A percentile compares a stretch with the other conserved stretches of the same genome.
phyloP scores from a whole-genome alignment of 2,113 vertebrate genomes.

The Apodemus speciosus region DNA sequence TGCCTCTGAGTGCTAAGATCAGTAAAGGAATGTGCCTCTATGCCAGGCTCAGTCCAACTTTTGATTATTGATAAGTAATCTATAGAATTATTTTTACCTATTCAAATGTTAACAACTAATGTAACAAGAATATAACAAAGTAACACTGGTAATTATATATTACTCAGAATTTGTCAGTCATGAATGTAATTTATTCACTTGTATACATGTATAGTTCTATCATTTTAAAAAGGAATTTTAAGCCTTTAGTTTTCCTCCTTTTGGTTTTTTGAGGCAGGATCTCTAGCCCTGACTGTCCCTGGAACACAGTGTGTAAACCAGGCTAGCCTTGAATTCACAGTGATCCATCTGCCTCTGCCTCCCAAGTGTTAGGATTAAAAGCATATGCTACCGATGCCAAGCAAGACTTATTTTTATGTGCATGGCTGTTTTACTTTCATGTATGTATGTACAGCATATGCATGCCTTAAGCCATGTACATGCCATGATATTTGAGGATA shows the following conservation, averaged over 20 bases:
- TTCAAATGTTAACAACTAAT: background rate
- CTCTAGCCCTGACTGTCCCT: background rate
- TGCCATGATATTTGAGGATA: background rate
- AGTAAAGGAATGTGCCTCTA: background rate
- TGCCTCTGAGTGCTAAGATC: background rate
- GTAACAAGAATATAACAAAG: background rate
- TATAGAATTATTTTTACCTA: background rate
- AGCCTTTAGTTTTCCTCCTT: background rate
- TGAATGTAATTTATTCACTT: background rate
- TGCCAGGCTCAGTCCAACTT: background rate
- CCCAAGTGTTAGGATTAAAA: background rate
- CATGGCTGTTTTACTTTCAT: background rate
- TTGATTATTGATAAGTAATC: background rate
- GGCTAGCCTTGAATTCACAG: background rate
- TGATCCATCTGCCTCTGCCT: background rate
- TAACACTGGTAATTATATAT: background rate
- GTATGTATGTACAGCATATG: background rate
- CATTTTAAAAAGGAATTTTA: background rate
- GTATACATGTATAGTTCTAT: background rate
- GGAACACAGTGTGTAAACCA: background rate
- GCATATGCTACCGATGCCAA: background rate
- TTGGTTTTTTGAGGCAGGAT: background rate
- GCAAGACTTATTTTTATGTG: background rate
- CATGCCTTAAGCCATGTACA: no score
- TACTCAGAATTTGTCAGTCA: slow-evolving; percentile 1